Evolutionary conservation across 2,888 invertebrate species (phyloP), one percentile per base, ranked within the genome.

Genomic region (Zygothrica quintamaculata): DNA sequence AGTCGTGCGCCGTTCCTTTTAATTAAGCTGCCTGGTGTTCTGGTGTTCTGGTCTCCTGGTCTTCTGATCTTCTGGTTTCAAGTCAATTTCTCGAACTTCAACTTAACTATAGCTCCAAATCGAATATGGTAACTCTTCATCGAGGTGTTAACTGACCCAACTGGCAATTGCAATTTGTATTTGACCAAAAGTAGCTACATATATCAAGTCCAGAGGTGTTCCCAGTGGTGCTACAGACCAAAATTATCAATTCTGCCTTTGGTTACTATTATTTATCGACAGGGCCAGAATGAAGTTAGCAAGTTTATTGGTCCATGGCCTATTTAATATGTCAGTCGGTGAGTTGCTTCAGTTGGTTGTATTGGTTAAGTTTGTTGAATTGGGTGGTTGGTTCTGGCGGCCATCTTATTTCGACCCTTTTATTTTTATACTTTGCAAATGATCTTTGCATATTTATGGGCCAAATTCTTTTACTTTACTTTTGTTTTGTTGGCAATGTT

Each of bases 251-350:
- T 62, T 62, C 39, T 43, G 25, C 7, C 55, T 25, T 22, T 9
- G 11, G n/a, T 31, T 8, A n/a, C 33, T 33, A 48, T 64, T 75
- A 75, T 71, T 75, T 76, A 76, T 76, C 74, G 74, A 64, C 67
- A 59, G 66, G 62, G 60, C 72, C 78, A 65, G 67, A n/a, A 74
- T 71, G 74, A 75, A 77, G 58, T 74, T 60, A 67, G 52, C 70
- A 65, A 74, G 84, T 84, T 88, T 84, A 87, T 87, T 61, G 85
- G 79, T 56, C 46, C 73, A 56, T 66, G 48, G 65, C 65, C 82
- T 62, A 74, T 69, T 85, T 82, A 79, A 86, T 80, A 74, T 84
- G 88, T 88, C 78, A 85, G 67, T 71, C 44, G 50, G 58, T 44
- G 43, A 64, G 22, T 44, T n/a, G n/a, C n/a, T n/a, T 33, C 33